phyloP scores from a whole-genome alignment of 2,797 vertebrate genomes.

The Enteromius anoplus region DNA sequence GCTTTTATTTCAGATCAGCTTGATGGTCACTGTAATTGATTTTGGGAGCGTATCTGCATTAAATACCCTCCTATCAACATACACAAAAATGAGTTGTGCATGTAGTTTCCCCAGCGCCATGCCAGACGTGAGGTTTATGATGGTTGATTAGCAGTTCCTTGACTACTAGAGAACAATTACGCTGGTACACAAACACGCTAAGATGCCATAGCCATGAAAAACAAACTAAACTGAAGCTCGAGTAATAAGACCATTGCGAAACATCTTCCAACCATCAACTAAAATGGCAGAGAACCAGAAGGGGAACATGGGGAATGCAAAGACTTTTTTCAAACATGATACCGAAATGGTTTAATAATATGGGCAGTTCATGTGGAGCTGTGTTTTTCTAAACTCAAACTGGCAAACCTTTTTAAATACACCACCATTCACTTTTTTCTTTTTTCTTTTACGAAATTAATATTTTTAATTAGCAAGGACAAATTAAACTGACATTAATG shows the following conservation, averaged over 20 bases:
- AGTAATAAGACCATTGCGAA: slow-evolving; percentile 74
- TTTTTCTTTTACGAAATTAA: background rate
- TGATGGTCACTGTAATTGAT: slow-evolving; percentile 68
- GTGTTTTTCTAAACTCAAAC: background rate
- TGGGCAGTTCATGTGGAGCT: background rate
- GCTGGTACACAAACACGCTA: slow-evolving; percentile 27
- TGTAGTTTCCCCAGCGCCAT: slow-evolving; percentile 52
- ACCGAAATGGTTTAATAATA: slow-evolving; percentile 30
- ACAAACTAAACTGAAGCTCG: slow-evolving; percentile 63
- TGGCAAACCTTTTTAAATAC: background rate
- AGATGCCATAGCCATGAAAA: slow-evolving; percentile 52
- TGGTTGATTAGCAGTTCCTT: slow-evolving; percentile 81
- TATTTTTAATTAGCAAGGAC: background rate
- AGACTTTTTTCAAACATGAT: slow-evolving; percentile 48
- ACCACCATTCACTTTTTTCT: background rate
- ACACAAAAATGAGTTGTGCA: slow-evolving; percentile 23
- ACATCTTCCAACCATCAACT: slow-evolving; percentile 82
- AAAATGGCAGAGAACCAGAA: slow-evolving; percentile 69
- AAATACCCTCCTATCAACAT: slow-evolving; percentile 42
- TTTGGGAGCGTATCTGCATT: slow-evolving; percentile 66
- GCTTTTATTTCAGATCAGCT: slow-evolving; percentile 70
- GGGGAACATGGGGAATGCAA: slow-evolving; percentile 58
- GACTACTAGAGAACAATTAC: slow-evolving; percentile 74
- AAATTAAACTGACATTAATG: background rate
- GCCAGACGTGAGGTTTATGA: slow-evolving; percentile 73